Evolutionary conservation across 2,113 vertebrate species (phyloP).

Genomic region (Cettia cetti): DNA sequence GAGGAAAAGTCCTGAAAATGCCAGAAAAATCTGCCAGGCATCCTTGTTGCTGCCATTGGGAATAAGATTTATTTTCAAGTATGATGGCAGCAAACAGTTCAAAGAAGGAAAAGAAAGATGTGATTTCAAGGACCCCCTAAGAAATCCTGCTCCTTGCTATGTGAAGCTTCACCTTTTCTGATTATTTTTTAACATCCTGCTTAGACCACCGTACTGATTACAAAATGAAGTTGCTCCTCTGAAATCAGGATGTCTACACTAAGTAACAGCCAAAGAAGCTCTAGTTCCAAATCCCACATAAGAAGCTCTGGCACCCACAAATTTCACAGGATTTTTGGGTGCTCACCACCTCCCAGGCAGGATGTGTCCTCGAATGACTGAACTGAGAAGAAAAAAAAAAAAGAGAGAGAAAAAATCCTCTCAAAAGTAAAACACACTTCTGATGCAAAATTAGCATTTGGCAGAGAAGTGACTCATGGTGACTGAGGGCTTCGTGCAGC

Average conservation of each 20-base stretch:
- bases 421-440: conserved; percentile 31
- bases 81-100: background rate
- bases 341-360: background rate
- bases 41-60: background rate
- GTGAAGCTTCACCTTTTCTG: background rate
- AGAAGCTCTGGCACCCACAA: background rate
- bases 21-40: background rate
- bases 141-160: background rate
- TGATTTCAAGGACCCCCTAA: background rate
- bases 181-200: background rate
- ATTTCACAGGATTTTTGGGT: conserved; percentile 12
- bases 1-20: background rate
- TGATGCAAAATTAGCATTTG: conserved; percentile 48
- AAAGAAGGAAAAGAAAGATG: background rate
- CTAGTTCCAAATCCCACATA: background rate
- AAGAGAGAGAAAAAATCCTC: background rate
- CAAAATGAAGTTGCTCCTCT: background rate
- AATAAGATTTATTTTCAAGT: background rate
- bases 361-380: background rate
- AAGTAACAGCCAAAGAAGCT: background rate
- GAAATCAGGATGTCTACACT: background rate
- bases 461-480: conserved; percentile 47
- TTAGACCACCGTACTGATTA: background rate
- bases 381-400: background rate
- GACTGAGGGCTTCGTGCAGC: conserved; percentile 29